phyloP scores from a whole-genome alignment of 2,888 invertebrate species.

The Frankliniella fusca region DNA sequence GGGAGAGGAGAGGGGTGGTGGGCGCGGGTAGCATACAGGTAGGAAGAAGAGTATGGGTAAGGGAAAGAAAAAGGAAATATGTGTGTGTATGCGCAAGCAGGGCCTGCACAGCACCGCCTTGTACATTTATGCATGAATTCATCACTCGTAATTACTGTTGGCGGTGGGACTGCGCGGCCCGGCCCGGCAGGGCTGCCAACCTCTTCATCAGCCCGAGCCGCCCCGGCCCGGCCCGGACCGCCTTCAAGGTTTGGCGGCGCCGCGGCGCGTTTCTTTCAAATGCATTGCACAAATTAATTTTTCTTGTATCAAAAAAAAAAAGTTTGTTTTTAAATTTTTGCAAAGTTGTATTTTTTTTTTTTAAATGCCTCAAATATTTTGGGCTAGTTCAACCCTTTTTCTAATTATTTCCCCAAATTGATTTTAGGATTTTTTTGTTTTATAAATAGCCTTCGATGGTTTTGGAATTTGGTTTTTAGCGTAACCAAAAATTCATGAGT shows the following conservation, averaged over 20 bases:
- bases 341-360: too few relatives aligned
- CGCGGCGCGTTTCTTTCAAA: background rate
- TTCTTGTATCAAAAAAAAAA: too few relatives aligned
- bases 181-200: conserved; percentile 36
- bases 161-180: conserved; percentile 36
- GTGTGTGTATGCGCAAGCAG: conserved; percentile 41
- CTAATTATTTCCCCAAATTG: background rate
- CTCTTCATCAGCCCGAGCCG: conserved; percentile 31
- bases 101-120: conserved; percentile 39
- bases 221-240: conserved; percentile 32
- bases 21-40: conserved; percentile 30
- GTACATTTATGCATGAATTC: conserved; percentile 33
- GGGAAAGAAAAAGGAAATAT: conserved; percentile 38
- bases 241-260: conserved; percentile 43
- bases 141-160: conserved; percentile 36
- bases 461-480: background rate
- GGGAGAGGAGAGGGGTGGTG: too few relatives aligned
- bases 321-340: background rate
- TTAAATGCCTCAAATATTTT: too few relatives aligned
- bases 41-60: conserved; percentile 33
- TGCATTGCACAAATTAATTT: background rate
- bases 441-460: background rate
- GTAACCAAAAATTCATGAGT: background rate
- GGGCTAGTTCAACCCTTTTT: too few relatives aligned
- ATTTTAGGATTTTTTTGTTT: background rate